Evolutionary conservation across 1,140 invertebrate genomes (phyloP).

Genomic region (Drosophila novamexicana): DNA sequence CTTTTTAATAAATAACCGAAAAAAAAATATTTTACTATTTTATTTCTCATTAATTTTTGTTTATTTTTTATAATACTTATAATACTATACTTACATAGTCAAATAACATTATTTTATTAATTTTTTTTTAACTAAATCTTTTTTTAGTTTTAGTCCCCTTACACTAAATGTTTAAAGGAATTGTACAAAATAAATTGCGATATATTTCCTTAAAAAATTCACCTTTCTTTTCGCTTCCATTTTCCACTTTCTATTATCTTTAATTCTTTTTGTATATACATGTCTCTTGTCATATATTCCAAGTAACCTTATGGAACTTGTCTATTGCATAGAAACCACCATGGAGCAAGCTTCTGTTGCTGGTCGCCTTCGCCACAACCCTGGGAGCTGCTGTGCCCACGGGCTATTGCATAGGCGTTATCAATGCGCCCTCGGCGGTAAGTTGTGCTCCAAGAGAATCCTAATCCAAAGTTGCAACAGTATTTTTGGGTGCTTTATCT

Average conservation of each 20-base stretch:
- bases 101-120: no score
- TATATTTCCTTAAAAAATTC: neutral
- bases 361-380: conserved; percentile 86
- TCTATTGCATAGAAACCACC: conserved; percentile 44
- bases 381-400: conserved; percentile 93
- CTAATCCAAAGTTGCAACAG: neutral
- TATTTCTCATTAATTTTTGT: no score
- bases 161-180: no score
- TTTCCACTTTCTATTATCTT: neutral
- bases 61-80: no score
- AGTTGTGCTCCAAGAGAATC: conserved; percentile 13
- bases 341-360: conserved; percentile 68
- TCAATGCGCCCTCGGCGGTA: conserved; percentile 93
- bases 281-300: no score
- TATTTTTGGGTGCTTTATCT: neutral
- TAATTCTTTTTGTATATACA: no score
- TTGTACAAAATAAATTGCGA: no score
- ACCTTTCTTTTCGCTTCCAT: conserved; percentile 4
- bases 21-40: no score
- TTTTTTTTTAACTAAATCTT: no score
- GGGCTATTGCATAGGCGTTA: conserved; percentile 95
- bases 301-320: neutral
- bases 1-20: no score
- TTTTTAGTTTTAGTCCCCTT: no score
- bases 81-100: no score